Base-by-base conservation (phyloP, 2,113 vertebrate genomes). In the Pica pica region DNA sequence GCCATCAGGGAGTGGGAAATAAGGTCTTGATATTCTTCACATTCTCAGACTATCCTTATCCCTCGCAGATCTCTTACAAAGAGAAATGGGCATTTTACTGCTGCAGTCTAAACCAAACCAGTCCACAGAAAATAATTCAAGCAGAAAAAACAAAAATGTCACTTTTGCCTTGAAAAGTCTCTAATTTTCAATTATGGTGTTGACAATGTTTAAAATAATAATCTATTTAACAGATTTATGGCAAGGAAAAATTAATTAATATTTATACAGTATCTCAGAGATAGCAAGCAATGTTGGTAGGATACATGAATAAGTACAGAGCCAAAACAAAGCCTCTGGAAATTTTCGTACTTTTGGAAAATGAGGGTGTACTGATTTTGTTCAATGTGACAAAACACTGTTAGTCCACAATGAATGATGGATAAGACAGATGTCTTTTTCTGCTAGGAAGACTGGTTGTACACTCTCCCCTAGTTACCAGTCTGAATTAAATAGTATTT, bases 401-500 rank as follows among this genome's bases (percentile, higher is more conserved):
- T 31, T 83, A 83, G 73, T 39, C 60, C 37, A 68, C 37, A 78
- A 10, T 39, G 65, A 89, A 31, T 76, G 80, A 89, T 35, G 52
- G 74, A 41, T 76, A 84, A 82, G 49, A 91, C 74, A 95, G 69
- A 73, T 64, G 56, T 55, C 81, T 89, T 87, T 73, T 89, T 86
- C 89, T 84, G 21, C 4, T 11, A 78, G 33, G 33, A 82, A 81
- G 44, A 28, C 44, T 87, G 70, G 31, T 53, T 61, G 28, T 35
- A 30, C 18, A 78, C 68, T 53, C n/a, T 93, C 52, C 35, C 31
- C 41, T 89, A 44, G 49, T 75, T 82, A 89, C 61, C 31, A 69
- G 41, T 44, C 73, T 68, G 87, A 79, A 89, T 87, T 76, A 93
- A 87, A 95, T 50, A 79, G 61, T 49, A 46, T 91, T 95, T 89